Evolutionary conservation across 92 coral and sea anemone genomes (phyloP).

Genomic region (Pocillopora meandrina): DNA sequence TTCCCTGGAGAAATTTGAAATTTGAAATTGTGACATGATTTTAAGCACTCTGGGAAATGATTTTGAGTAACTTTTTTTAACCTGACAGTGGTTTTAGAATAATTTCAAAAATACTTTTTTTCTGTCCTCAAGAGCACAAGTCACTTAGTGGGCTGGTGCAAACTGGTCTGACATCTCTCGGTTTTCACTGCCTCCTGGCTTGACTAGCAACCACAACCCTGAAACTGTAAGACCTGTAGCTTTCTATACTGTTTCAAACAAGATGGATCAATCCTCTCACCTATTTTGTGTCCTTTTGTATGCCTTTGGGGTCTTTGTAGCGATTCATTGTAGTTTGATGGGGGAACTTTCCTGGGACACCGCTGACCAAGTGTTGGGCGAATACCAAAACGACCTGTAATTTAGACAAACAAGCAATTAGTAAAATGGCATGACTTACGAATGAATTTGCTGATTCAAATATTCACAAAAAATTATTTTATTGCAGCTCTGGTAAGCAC

Average conservation of each 20-base stretch:
- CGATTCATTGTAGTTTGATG: constrained; percentile 37
- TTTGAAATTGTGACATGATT: too few relatives aligned
- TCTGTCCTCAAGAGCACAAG: too few relatives aligned
- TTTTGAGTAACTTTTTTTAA: too few relatives aligned
- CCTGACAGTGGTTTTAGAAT: too few relatives aligned
- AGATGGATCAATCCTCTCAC: background rate
- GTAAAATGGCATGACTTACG: background rate
- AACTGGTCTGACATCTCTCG: too few relatives aligned
- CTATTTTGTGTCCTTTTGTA: constrained; percentile 10
- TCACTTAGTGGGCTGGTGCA: too few relatives aligned
- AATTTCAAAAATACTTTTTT: too few relatives aligned
- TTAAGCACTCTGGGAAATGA: too few relatives aligned
- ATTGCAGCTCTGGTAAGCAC: too few relatives aligned
- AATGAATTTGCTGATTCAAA: background rate
- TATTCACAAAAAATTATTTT: too few relatives aligned
- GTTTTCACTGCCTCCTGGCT: too few relatives aligned
- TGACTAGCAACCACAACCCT: background rate
- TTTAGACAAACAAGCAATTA: background rate
- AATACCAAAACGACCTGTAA: constrained; percentile 79
- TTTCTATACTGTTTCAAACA: background rate
- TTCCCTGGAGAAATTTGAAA: too few relatives aligned
- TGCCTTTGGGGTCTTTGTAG: constrained; percentile 21
- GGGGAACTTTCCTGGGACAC: constrained; percentile 77
- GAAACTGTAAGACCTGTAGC: background rate
- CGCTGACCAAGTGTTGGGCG: constrained; percentile 86